These are phyloP conservation scores for Tolypeutes matacus DNA, from an alignment of 2,797 vertebrate species.

Conservation along the genomic window DNA sequence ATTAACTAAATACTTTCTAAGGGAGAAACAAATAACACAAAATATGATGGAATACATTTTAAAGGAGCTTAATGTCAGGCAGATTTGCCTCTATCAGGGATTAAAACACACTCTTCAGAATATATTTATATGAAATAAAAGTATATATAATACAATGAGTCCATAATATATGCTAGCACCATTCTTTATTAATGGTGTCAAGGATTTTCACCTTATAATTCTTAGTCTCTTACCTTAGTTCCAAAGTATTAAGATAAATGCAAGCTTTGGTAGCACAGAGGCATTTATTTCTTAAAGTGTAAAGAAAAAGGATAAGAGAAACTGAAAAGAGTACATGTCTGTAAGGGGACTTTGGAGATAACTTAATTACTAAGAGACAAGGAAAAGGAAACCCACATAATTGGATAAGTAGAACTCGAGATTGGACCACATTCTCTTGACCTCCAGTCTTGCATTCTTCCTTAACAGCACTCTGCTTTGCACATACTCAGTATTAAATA, in stretches of 20 bases:
- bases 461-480: neutral
- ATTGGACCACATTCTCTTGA: neutral
- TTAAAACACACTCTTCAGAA: neutral
- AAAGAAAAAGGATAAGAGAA: neutral
- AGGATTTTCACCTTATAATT: neutral
- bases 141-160: neutral
- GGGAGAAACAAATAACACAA: conserved; percentile 46
- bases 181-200: neutral
- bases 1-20: neutral
- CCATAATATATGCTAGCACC: neutral
- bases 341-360: neutral
- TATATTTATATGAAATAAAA: neutral
- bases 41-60: neutral
- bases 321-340: too few species aligned
- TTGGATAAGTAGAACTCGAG: neutral
- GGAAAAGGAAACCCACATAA: neutral
- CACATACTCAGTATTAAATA: neutral
- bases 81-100: neutral
- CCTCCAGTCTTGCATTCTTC: neutral
- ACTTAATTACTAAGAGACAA: neutral
- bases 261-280: neutral
- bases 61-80: neutral
- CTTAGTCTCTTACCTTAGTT: neutral
- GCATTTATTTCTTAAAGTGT: neutral
- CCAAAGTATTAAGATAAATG: neutral